Percentiles rank a stretch among this genome's conserved stretches.
Conservation (phyloP, 2,113 vertebrate species). For the Hirundichthys speculiger region DNA sequence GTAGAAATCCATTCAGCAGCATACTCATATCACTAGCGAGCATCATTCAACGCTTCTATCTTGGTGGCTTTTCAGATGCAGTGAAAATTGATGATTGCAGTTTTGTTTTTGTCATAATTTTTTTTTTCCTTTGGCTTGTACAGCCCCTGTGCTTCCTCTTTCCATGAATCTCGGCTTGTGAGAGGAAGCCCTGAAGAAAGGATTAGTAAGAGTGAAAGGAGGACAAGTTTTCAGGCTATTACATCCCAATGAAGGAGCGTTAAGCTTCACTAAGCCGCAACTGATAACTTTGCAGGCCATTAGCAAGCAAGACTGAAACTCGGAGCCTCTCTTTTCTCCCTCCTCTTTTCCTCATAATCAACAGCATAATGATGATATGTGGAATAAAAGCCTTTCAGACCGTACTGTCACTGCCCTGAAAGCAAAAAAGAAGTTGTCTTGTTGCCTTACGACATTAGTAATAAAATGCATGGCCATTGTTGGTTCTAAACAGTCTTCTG, state of each 20-base stretch:
- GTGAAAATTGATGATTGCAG: conserved; percentile 66
- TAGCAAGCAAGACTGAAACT: conserved; percentile 78
- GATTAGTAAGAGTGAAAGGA: conserved; percentile 78
- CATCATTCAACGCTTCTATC: conserved; percentile 40
- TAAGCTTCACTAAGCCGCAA: conserved; percentile 82
- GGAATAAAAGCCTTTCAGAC: conserved; percentile 54
- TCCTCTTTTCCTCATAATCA: conserved; percentile 68
- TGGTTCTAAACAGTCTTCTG: conserved; percentile 16
- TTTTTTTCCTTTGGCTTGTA: conserved; percentile 41
- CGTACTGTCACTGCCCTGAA: conserved; percentile 36
- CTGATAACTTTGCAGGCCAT: conserved; percentile 83
- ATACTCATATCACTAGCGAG: conserved; percentile 19
- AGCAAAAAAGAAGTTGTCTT: conserved; percentile 41
- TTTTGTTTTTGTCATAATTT: conserved; percentile 60
- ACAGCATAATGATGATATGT: conserved; percentile 68
- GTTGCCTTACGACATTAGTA: conserved; percentile 46
- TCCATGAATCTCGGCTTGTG: conserved; percentile 70
- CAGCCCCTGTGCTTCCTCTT: conserved; percentile 52
- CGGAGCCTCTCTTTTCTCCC: conserved; percentile 60
- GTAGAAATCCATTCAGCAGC: conserved; percentile 41
- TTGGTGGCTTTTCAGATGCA: conserved; percentile 39
- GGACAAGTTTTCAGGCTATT: conserved; percentile 80
- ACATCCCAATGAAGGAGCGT: conserved; percentile 78
- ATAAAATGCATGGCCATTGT: conserved; percentile 13
- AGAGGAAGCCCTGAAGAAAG: conserved; percentile 72